Evolutionary conservation across 2,113 vertebrate genomes (phyloP).

Genomic region (Elephantulus edwardii): DNA sequence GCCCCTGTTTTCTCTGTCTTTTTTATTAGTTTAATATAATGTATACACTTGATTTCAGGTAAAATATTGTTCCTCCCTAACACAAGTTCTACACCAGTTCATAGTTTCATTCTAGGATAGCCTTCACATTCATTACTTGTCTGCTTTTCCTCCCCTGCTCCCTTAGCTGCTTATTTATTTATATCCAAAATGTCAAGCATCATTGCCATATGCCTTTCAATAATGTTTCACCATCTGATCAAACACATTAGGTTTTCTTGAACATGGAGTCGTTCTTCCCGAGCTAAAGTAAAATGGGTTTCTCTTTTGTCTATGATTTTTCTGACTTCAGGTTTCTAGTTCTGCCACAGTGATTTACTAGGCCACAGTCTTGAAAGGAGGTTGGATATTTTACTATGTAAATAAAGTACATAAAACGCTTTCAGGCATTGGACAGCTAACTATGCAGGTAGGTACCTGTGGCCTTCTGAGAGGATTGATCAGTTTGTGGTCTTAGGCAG

Average conservation of each 20-base stretch:
- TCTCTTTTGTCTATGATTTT: neutral
- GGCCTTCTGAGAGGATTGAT: neutral
- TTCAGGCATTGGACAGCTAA: neutral
- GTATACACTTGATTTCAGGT: neutral
- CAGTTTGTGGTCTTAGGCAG: neutral
- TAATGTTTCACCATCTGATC: neutral
- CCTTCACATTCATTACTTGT: constrained; percentile 19
- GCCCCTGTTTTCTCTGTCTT: neutral
- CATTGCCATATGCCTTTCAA: neutral
- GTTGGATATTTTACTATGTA: neutral
- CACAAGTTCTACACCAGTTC: neutral
- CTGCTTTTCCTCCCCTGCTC: neutral
- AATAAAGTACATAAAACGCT: neutral
- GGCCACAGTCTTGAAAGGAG: neutral
- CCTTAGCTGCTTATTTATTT: neutral
- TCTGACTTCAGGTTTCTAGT: neutral
- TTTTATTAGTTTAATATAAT: neutral
- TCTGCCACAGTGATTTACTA: neutral
- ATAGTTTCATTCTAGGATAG: neutral
- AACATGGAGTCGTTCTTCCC: neutral
- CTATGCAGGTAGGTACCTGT: neutral
- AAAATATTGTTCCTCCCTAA: neutral
- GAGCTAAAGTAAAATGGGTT: neutral
- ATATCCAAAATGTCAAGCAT: neutral
- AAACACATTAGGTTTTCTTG: neutral